These are phyloP conservation scores for Cebidichthys violaceus DNA, from an alignment of 2,113 vertebrate species.

Conservation along the genomic window DNA sequence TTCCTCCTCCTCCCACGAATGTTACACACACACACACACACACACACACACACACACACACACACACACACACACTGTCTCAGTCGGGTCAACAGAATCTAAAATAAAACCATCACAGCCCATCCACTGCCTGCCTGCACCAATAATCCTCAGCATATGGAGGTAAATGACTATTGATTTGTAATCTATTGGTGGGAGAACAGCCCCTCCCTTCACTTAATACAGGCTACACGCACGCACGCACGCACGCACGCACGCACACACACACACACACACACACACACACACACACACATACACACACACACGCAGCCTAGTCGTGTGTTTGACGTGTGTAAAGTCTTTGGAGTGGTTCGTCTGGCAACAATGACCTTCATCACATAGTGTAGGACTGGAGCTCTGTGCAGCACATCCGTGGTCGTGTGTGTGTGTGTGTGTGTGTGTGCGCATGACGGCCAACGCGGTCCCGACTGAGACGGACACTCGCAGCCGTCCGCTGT, in stretches of 20 bases:
- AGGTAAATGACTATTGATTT: slow-evolving; percentile 38
- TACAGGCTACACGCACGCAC: slow-evolving; percentile 16
- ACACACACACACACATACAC: not conserved
- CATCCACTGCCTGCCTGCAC: slow-evolving; percentile 6
- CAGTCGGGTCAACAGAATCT: slow-evolving; percentile 24
- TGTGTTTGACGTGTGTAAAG: not conserved
- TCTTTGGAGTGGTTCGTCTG: not conserved
- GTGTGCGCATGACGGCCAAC: not conserved
- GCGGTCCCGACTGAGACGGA: not conserved
- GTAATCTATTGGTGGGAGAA: slow-evolving; percentile 43
- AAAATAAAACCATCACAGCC: slow-evolving; percentile 40
- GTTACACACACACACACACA: not conserved
- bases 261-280: not conserved
- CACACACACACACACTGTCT: not conserved
- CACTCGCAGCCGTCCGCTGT: slow-evolving; percentile 27
- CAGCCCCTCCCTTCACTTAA: slow-evolving; percentile 47
- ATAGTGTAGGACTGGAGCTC: not conserved
- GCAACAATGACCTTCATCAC: slow-evolving; percentile 8
- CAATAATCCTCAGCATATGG: slow-evolving; percentile 31
- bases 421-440: slow-evolving; percentile 4
- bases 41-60: slow-evolving; percentile 8
- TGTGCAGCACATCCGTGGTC: not conserved
- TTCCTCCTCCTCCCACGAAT: slow-evolving; percentile 21
- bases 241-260: not conserved
- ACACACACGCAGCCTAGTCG: not conserved